Evolutionary conservation across 1,140 invertebrate species (phyloP), one percentile per base, ranked within the genome.

Genomic region (Phymastichus coffea): DNA sequence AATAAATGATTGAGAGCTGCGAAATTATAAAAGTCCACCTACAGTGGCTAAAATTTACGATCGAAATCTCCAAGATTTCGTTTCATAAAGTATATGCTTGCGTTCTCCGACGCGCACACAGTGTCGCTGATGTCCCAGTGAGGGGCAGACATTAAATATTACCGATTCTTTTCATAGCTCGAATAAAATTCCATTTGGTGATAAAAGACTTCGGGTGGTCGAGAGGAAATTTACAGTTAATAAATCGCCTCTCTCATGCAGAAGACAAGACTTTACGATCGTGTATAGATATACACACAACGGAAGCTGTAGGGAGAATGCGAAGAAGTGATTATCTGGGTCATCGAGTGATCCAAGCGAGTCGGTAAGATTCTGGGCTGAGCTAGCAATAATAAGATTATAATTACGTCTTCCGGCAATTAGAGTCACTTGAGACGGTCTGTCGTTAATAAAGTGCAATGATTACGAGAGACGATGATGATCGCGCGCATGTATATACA

Each of bases 101-200:
- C n/a, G n/a, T n/a, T n/a, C n/a, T n/a, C n/a, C n/a, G n/a, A n/a
- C n/a, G n/a, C n/a, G n/a, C n/a, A n/a, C n/a, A n/a, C n/a, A n/a
- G n/a, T n/a, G n/a, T n/a, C n/a, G n/a, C n/a, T n/a, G n/a, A n/a
- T n/a, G n/a, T n/a, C n/a, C n/a, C 47, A 61, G 60, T 56, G 66
- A 67, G 63, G 66, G 65, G 65, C 66, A 64, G 72, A 72, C 66
- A 71, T 72, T 73, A 71, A 66, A 72, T 70, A 73, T 66, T 65
- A 64, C 61, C 66, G 66, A 72, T 70, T 70, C n/a, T n/a, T 68
- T 63, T 65, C 67, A 62, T 52, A 44, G 59, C 63, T 65, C 66
- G 66, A 72, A 72, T 70, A 72, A 72, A 74, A 71, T 67, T 64
- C 69, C n/a, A n/a, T n/a, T 59, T 63, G 37, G 53, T 52, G 23